phyloP scores from a whole-genome alignment of 2,113 vertebrate species.

The Seriola aureovittata region DNA sequence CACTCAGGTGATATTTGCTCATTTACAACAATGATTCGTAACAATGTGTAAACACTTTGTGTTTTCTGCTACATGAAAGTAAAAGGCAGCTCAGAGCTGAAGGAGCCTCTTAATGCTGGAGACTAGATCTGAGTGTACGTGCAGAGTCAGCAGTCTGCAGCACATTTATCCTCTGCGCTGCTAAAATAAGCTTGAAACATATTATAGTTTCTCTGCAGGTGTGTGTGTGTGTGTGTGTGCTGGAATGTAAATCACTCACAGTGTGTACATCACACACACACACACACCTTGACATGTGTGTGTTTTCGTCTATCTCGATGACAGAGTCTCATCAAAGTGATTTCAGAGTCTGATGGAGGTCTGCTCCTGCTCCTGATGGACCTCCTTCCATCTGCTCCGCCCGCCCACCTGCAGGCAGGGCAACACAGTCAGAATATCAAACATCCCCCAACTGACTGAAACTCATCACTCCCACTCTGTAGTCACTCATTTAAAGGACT shows the following conservation, averaged over 20 bases:
- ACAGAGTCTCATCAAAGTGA: not conserved
- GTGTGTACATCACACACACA: not conserved
- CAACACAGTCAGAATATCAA: not conserved
- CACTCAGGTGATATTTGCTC: too few species aligned
- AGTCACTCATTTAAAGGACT: not conserved
- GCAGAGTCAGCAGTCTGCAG: not conserved
- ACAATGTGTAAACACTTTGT: too few species aligned
- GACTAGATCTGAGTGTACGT: not conserved
- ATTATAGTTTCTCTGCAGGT: not conserved
- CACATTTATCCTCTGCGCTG: not conserved
- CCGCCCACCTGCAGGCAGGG: not conserved
- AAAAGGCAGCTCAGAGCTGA: not conserved
- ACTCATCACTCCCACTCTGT: not conserved
- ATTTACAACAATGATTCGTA: too few species aligned
- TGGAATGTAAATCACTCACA: not conserved
- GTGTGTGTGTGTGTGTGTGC: not conserved
- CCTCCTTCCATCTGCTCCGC: constrained; percentile 16
- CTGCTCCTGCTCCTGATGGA: not conserved
- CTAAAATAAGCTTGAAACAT: not conserved
- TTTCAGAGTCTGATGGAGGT: not conserved
- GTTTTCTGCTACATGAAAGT: not conserved
- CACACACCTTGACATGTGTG: not conserved
- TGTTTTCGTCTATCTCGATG: not conserved
- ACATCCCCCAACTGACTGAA: not conserved
- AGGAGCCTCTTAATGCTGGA: constrained; percentile 3